These are phyloP conservation scores for Chrysotoxum bicinctum DNA, from an alignment of 2,888 invertebrate genomes.

Conservation along the genomic window DNA sequence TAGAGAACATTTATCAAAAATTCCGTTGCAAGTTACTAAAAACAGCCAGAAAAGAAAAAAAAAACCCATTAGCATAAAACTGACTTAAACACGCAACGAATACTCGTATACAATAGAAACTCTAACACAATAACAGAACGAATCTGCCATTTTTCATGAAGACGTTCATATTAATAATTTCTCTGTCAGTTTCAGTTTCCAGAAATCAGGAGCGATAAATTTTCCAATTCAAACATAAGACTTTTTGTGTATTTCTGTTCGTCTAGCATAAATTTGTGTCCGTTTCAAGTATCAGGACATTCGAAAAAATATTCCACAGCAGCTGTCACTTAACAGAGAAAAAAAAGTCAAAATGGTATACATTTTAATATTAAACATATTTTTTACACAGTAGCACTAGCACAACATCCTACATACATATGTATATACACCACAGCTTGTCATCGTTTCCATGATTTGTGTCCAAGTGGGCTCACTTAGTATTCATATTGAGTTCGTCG, in stretches of 20 bases:
- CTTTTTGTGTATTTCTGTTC: background rate
- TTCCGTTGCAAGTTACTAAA: background rate
- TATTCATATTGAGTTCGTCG: conserved; percentile 55
- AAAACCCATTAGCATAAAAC: background rate
- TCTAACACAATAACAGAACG: background rate
- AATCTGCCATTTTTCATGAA: conserved; percentile 4
- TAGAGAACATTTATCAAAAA: background rate
- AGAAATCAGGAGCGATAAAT: conserved; percentile 35
- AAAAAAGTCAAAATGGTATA: conserved; percentile 25
- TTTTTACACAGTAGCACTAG: conserved; percentile 34
- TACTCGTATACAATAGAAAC: background rate
- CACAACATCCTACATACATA: conserved; percentile 24
- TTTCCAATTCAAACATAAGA: conserved; percentile 21
- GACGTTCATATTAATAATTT: conserved; percentile 12
- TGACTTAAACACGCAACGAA: background rate
- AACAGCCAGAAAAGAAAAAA: background rate
- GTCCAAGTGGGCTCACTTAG: conserved; percentile 64
- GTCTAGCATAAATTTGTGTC: conserved; percentile 18
- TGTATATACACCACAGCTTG: conserved; percentile 43
- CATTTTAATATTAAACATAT: conserved; percentile 38
- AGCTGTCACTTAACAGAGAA: conserved; percentile 43
- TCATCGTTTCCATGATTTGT: conserved; percentile 61
- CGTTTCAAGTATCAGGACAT: conserved; percentile 33
- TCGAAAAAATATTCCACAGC: conserved; percentile 35
- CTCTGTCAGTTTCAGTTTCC: conserved; percentile 30